Base-by-base conservation (phyloP, 2,113 vertebrate species). In the Numida meleagris region DNA sequence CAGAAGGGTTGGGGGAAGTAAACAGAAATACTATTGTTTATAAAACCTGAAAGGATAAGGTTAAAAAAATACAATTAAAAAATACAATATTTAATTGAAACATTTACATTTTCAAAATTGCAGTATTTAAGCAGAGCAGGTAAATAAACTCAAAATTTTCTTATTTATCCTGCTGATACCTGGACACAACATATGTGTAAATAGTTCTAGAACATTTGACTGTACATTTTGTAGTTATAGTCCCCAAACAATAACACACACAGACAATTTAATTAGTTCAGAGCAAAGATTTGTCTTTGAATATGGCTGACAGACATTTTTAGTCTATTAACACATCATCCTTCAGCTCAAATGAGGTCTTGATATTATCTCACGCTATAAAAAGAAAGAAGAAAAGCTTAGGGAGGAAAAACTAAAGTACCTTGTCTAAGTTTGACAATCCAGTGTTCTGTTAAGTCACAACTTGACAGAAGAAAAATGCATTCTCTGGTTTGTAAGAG, bases 321-420 rank as follows among this genome's bases (percentile, higher is more conserved):
- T 89, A 62, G n/a, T 77, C 90, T 88, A 87, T 75, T 83, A 94
- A 96, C 88, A 27, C 20, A 67, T 17, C 42, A 42, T 66, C 36
- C 70, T 93, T 38, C 21, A 74, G 24, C 20, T 95, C 59, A 92
- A 77, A 82, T 61, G 43, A 95, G 57, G 16, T n/a, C 59, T 65
- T 65, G n/a, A 71, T 51, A 57, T 16, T 43, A 80, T 68, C 36
- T 65, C n/a, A 62, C 18, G 20, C 78, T 75, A n/a, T 67, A 79
- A 76, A 75, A 48, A 25, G 3, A 7, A 5, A 5, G 12, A 18
- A 73, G 17, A 63, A 78, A 50, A 57, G 33, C 46, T 73, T 27
- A 63, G 12, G 9, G 23, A 74, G 33, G 23, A 48, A 74, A 92
- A 91, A 72, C 12, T 45, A n/a, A 40, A 93, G 55, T 61, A 71